Evolutionary conservation across 2,888 invertebrate species (phyloP).

Genomic region (Fabriciana adippe): DNA sequence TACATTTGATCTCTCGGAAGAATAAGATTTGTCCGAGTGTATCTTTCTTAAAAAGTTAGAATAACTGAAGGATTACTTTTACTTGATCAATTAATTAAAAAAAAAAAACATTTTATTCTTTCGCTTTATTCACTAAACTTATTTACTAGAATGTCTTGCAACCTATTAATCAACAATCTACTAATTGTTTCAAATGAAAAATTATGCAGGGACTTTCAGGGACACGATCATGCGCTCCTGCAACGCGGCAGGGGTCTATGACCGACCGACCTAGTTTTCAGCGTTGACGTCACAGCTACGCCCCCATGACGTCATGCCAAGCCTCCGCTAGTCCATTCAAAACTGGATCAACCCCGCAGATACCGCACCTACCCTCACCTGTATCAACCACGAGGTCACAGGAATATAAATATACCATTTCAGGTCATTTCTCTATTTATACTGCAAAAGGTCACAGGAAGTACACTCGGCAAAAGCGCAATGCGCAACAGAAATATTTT

Average conservation of each 20-base stretch:
- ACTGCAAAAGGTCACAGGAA: conserved; percentile 51
- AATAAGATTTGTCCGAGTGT: too few species aligned
- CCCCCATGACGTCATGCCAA: conserved; percentile 75
- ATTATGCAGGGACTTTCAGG: conserved; percentile 27
- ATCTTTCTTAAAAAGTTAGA: too few species aligned
- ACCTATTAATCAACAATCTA: too few species aligned
- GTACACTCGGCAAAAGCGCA: conserved; percentile 16
- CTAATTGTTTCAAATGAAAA: too few species aligned
- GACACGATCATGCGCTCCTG: conserved; percentile 54
- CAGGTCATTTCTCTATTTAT: conserved; percentile 66
- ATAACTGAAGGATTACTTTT: too few species aligned
- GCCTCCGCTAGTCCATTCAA: conserved; percentile 76
- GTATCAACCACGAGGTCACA: conserved; percentile 52
- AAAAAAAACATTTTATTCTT: too few species aligned
- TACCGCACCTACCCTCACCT: conserved; percentile 50
- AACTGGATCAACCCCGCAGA: conserved; percentile 73
- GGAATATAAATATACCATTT: conserved; percentile 48
- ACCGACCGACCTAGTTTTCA: conserved; percentile 72
- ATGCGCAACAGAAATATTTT: background rate
- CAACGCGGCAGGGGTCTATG: conserved; percentile 65
- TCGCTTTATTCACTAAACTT: too few species aligned
- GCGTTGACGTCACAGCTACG: conserved; percentile 75
- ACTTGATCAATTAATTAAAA: too few species aligned
- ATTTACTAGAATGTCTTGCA: too few species aligned
- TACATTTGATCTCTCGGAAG: too few species aligned